Base-by-base conservation (phyloP, 2,888 invertebrate genomes). In the Morpho helenor region DNA sequence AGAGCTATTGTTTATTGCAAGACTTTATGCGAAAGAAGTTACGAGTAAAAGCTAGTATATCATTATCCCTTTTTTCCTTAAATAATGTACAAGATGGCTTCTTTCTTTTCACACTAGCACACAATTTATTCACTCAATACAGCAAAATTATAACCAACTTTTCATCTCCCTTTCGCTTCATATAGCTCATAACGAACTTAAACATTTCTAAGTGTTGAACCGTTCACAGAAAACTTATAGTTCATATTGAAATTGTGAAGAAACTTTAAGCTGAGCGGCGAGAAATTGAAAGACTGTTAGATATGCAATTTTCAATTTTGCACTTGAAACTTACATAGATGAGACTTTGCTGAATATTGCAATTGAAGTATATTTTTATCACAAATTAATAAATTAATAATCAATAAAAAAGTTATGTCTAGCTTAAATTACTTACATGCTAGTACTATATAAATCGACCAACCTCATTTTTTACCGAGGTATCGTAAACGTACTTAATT, bases 181-280 rank as follows among this genome's bases (percentile, higher is more conserved):
- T 54, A 48, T 48, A 54, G 23, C 48, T 48, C 39, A 43, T 48
- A 48, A 41, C 48, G 42, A 54, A 54, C 48, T 54, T 42, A 48
- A 54, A 54, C 48, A 54, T 48, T 54, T 48, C 39, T 31, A 44
- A 52, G 53, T 45, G 57, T 60, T 49, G 49, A 59, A 60, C 54
- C 55, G 47, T 60, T 62, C 55, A 52, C 44, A 43, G 39, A 47
- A 47, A 60, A 60, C 57, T 60, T 52, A 47, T 52, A 62, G 55
- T 60, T 60, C 52, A 52, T 60, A 60, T 57, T 62, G 57, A 56
- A 62, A 57, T 62, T 59, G 54, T 48, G 57, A 60, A 57, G 56
- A 41, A 61, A 59, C 45, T 53, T 46, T 16, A 31, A 49, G 50
- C 49, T 49, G 47, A 39, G 50, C 39, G 42, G 42, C 51, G 54